Percentiles rank a stretch among this genome's conserved stretches.
These are phyloP conservation scores for Celastrina argiolus DNA, from an alignment of 2,888 invertebrate species.

Conservation along the genomic window DNA sequence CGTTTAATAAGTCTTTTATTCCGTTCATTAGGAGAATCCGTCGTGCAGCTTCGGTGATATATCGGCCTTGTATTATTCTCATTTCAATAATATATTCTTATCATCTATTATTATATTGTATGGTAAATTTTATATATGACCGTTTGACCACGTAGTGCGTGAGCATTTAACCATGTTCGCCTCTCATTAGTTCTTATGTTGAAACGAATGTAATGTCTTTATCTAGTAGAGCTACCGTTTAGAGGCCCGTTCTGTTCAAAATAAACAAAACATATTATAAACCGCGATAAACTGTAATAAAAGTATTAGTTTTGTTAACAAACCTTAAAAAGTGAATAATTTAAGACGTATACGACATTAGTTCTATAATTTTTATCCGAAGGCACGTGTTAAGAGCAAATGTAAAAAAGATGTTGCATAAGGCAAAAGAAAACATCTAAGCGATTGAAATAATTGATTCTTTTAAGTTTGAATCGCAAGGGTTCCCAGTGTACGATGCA, in stretches of 20 bases:
- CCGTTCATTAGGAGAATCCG: neutral
- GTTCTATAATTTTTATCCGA: neutral
- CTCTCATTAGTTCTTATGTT: neutral
- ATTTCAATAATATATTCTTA: neutral
- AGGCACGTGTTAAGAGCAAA: too few relatives aligned
- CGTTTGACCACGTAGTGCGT: neutral
- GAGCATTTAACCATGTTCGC: neutral
- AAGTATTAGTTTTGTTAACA: neutral
- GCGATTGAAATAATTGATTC: neutral
- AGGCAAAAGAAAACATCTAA: neutral
- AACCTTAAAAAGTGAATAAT: neutral
- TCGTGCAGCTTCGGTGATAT: neutral
- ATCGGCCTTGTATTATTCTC: neutral
- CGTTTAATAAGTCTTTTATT: too few relatives aligned
- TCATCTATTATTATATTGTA: neutral
- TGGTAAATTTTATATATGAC: constrained; percentile 3
- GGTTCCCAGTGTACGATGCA: too few relatives aligned
- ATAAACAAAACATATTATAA: neutral
- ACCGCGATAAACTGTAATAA: neutral
- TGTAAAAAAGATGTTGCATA: neutral
- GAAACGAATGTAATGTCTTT: neutral
- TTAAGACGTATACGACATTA: neutral
- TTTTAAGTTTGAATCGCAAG: too few relatives aligned
- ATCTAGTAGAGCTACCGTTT: neutral
- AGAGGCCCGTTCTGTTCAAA: neutral